These are phyloP conservation scores for Murina feae DNA, from an alignment of 2,113 vertebrate genomes.

Conservation along the genomic window DNA sequence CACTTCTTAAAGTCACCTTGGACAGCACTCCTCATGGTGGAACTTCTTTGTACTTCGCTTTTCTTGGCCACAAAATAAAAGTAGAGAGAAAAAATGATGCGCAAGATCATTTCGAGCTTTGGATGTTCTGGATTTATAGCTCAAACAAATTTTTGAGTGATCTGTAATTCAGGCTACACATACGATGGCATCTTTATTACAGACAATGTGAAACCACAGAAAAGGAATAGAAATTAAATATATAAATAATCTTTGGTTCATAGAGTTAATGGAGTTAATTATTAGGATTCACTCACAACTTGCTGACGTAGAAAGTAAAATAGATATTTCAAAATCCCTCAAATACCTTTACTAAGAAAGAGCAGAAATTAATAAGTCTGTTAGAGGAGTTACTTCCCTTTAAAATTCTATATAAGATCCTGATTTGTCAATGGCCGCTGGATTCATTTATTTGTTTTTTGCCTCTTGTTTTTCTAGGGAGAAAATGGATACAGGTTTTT, in stretches of 20 bases:
- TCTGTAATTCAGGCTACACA: background rate
- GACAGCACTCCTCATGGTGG: background rate
- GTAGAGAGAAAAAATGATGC: background rate
- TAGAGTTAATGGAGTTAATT: background rate
- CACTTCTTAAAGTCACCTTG: background rate
- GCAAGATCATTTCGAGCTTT: background rate
- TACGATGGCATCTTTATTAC: background rate
- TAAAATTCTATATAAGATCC: background rate
- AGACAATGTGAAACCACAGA: background rate
- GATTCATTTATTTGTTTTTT: background rate
- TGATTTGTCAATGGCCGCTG: background rate
- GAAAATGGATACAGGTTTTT: background rate
- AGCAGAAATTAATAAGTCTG: background rate
- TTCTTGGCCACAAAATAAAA: background rate
- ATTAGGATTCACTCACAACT: slow-evolving; percentile 15
- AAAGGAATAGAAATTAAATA: background rate
- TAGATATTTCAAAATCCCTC: background rate
- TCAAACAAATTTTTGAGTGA: background rate
- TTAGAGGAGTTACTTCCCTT: background rate
- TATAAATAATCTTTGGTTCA: background rate
- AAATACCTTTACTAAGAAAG: background rate
- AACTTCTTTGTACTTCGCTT: background rate
- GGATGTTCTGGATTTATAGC: background rate
- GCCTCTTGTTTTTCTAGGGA: background rate
- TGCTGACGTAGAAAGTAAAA: background rate